phyloP scores from a whole-genome alignment of 2,797 vertebrate genomes.

The Phrynocephalus forsythii region DNA sequence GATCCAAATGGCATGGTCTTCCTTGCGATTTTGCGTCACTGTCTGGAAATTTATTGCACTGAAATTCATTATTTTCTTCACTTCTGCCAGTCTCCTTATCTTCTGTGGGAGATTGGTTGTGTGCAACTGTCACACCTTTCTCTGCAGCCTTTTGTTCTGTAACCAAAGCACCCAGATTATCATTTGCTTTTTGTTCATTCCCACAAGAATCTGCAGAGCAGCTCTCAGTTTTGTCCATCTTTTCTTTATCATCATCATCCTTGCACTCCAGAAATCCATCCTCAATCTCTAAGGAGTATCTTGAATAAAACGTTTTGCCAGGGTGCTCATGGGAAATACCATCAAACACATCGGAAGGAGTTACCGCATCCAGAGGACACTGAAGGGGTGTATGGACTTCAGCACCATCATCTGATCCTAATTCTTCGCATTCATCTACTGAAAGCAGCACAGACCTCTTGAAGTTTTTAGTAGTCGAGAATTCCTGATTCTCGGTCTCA shows the following conservation, averaged over 20 bases:
- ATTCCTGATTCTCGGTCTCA: constrained; percentile 82
- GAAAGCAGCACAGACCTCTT: constrained; percentile 94
- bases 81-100: constrained; percentile 55
- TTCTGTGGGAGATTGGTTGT: constrained; percentile 51
- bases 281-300: constrained; percentile 68
- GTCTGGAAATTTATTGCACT: constrained; percentile 70
- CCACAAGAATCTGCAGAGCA: constrained; percentile 31
- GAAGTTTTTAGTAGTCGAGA: constrained; percentile 85
- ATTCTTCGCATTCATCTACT: constrained; percentile 96
- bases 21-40: constrained; percentile 87
- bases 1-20: constrained; percentile 92
- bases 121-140: constrained; percentile 50
- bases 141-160: constrained; percentile 48
- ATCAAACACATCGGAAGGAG: constrained; percentile 90
- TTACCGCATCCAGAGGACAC: constrained; percentile 68
- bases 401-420: constrained; percentile 90
- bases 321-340: constrained; percentile 70
- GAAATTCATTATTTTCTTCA: constrained; percentile 57
- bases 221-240: constrained; percentile 42
- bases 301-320: constrained; percentile 65
- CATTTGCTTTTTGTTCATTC: constrained; percentile 55
- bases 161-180: constrained; percentile 52
- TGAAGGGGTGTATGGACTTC: constrained; percentile 79
- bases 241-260: constrained; percentile 44
- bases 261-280: constrained; percentile 66